Base-by-base conservation (phyloP, 2,888 invertebrate genomes). In the Arrhopalites spinosus region DNA sequence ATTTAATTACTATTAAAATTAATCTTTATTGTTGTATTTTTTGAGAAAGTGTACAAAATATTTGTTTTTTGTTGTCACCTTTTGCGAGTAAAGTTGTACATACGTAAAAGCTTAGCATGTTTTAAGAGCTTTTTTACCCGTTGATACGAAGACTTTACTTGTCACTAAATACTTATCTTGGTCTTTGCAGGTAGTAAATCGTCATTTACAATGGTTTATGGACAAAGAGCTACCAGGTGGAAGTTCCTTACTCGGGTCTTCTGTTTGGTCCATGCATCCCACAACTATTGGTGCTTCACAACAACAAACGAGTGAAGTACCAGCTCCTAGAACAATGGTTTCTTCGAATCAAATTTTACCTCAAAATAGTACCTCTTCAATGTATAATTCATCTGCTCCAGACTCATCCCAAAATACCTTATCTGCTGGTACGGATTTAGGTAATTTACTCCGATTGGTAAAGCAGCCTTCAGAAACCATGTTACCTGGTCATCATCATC, bases 201-300 rank as follows among this genome's bases (percentile, higher is more conserved):
- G 81, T 63, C 78, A 82, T 68, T 74, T 81, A 30, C 79, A 81
- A 61, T 83, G 82, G 82, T 61, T 81, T 8, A 79, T 78, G 75
- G 81, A 81, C 17, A 83, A 81, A 30, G 82, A 82, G 30, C 77
- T 81, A 11, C 80, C 82, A 7, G 81, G 81, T 17, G 79, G 79
- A 11, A 81, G 79, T 68, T 81, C 82, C 1, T 76, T 83, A 2
- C 76, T 83, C 23, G 81, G 83, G 1, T 81, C 83, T 29, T 82
- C 81, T 30, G 83, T 83, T 11, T 83, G 83, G 83, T 81, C 83
- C 11, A 81, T 82, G 81, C 83, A 82, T 63, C 82, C 82, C 0
- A 80, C 82, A 15, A 63, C 68, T 17, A 66, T 72, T 29, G 59
- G 30, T n/a, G 2, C n/a, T 36, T 36, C 5, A 36, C 36, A 36